Base-by-base conservation (phyloP, 2,888 invertebrate species). In the Smittia aterrima region DNA sequence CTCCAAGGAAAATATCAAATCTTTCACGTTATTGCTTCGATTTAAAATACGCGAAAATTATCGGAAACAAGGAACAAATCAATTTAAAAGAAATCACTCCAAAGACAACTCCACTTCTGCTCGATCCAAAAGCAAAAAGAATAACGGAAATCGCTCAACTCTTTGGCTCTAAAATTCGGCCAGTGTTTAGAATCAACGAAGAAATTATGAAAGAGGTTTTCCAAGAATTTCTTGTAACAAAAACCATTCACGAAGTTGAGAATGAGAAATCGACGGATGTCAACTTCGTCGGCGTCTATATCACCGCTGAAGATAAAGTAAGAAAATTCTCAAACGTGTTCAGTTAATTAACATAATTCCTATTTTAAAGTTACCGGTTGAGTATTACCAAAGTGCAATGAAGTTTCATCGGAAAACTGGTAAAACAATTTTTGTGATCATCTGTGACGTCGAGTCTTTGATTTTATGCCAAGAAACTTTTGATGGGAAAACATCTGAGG, bases 281-380 rank as follows among this genome's bases (percentile, higher is more conserved):
- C 1, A 72, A 64, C 54, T 72, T 72, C 22, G 25, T 72, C 25
- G 72, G 72, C 16, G 62, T 72, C 18, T 72, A 72, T 20, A 72
- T 72, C 13, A 64, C 2, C 9, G 13, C 20, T 2, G 40, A 64
- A 11, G 72, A 72, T 24, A 72, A 64, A 41, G 72, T 53, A 25
- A 72, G 58, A 32, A 13, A 24, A 64, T 40, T 38, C 38, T 18
- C 54, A 7, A 9, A 54, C n/a, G n/a, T n/a, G n/a, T n/a, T n/a
- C n/a, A 54, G 32, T 67, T 67, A n/a, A 47, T 9, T 38, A 27
- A 27, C 27, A n/a, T 16, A 13, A n/a, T 64, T n/a, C 27, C 32
- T 18, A 64, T 11, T 27, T 7, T 11, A 66, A 22, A 72, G 72
- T 20, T 62, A 1, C 58, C 72, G 25, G 13, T 41, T 18, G 72